Percentiles rank a stretch among this genome's conserved stretches.
phyloP scores from a whole-genome alignment of 2,113 vertebrate genomes.

The Chionomys nivalis region DNA sequence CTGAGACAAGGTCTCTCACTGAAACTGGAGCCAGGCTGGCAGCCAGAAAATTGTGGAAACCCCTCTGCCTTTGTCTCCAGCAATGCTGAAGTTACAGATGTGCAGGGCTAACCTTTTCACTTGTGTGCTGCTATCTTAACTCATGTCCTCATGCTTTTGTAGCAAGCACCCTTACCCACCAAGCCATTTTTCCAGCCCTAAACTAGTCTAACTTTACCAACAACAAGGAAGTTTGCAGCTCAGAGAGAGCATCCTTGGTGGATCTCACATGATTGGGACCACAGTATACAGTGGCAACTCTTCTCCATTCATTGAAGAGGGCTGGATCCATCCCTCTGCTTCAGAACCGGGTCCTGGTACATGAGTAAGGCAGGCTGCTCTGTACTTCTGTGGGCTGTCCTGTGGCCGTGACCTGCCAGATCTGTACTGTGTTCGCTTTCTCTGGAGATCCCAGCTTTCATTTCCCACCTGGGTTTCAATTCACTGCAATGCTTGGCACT shows the following conservation, averaged over 20 bases:
- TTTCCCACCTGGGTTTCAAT: not conserved
- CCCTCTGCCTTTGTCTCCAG: not conserved
- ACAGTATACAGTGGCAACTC: not conserved
- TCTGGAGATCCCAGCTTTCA: not conserved
- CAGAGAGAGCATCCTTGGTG: not conserved
- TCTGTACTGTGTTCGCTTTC: not conserved
- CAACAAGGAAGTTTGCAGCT: not conserved
- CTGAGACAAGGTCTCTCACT: not conserved
- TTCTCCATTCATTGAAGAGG: not conserved
- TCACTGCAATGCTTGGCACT: not conserved
- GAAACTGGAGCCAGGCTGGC: not conserved
- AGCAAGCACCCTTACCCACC: not conserved
- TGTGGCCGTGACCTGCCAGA: rapidly evolving
- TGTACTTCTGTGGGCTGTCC: not conserved
- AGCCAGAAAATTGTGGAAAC: not conserved
- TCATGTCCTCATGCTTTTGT: not conserved
- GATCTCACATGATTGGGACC: not conserved
- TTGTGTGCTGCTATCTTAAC: not conserved
- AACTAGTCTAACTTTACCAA: not conserved
- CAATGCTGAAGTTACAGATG: not conserved
- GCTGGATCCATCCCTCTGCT: not conserved
- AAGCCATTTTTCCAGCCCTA: no score
- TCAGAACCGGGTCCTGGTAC: not conserved
- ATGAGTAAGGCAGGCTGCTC: rapidly evolving
- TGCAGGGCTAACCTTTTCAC: not conserved